Evolutionary conservation across 2,888 invertebrate species (phyloP).

Genomic region (Drosophila austrosaltans): DNA sequence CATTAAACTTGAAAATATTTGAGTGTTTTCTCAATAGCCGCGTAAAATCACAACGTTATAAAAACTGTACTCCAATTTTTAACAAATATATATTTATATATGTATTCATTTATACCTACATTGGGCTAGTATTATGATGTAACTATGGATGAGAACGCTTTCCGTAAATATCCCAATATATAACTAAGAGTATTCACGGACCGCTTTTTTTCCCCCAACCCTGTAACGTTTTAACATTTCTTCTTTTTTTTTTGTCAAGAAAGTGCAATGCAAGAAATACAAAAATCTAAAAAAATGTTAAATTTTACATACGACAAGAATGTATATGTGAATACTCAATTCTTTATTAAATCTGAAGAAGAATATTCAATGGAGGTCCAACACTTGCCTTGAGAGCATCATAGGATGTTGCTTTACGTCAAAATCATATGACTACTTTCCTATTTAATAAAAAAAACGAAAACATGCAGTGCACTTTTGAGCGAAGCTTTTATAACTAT

Average conservation of each 20-base stretch:
- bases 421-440: background rate
- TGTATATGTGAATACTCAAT: constrained; percentile 12
- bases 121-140: constrained; percentile 8
- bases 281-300: background rate
- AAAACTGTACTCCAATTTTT: background rate
- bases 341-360: background rate
- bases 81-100: constrained; percentile 1
- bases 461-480: constrained; percentile 19
- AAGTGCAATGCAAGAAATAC: background rate
- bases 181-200: background rate
- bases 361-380: constrained; percentile 15
- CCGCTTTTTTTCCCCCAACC: background rate
- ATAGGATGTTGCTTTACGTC: background rate
- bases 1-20: background rate
- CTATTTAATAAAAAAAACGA: background rate
- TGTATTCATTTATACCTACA: background rate
- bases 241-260: background rate
- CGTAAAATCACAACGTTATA: background rate
- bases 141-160: background rate
- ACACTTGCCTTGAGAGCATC: constrained; percentile 15
- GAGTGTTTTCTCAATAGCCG: constrained; percentile 3
- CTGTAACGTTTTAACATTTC: background rate
- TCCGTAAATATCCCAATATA: background rate
- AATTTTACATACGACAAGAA: background rate
- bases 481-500: constrained; percentile 19